Base-by-base conservation (phyloP, 2,888 invertebrate genomes). In the Lithophane leautieri region DNA sequence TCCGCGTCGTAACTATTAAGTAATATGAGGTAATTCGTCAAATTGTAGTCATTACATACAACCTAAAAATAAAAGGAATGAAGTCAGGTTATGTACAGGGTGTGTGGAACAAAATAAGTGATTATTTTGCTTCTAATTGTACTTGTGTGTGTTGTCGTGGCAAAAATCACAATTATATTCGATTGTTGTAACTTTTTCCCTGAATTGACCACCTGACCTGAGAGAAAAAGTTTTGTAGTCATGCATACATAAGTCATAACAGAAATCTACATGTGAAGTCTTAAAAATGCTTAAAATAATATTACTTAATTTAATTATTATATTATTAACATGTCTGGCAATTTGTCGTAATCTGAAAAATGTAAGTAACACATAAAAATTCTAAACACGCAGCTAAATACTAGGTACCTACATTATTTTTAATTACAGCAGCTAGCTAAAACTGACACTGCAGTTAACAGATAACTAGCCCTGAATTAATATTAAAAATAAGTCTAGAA, bases 11-110 rank as follows among this genome's bases (percentile, higher is more conserved):
- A 81, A 62, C 76, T 60, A 76, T 79, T 69, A 65, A 54, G 68
- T 82, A 65, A 76, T 69, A 54, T 82, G 65, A 65, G 40, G 65
- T 68, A 65, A 79, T 82, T 28, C 54, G 58, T 68, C 78, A 68
- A 83, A 80, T 80, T 71, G 70, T 56, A 40, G 69, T 71, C 63
- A 71, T 80, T 80, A 71, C 63, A 47, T 22, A 22, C 65, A 8
- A n/a, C 12, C 52, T 25, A 50, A 76, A 65, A 82, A 82, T 58
- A 82, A 63, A 62, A 69, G 16, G 54, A 82, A 79, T 69, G 65
- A 76, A 79, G 77, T 76, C 68, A 76, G 60, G 69, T 19, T 69
- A 22, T 22, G 11, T 56, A 79, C 54, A 76, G 63, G 47, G 0
- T 69, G 78, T 44, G 44, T 4, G 2, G 0, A 16, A 28, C 34